These are phyloP conservation scores for Callipepla squamata DNA, from an alignment of 2,113 vertebrate genomes.

Conservation along the genomic window DNA sequence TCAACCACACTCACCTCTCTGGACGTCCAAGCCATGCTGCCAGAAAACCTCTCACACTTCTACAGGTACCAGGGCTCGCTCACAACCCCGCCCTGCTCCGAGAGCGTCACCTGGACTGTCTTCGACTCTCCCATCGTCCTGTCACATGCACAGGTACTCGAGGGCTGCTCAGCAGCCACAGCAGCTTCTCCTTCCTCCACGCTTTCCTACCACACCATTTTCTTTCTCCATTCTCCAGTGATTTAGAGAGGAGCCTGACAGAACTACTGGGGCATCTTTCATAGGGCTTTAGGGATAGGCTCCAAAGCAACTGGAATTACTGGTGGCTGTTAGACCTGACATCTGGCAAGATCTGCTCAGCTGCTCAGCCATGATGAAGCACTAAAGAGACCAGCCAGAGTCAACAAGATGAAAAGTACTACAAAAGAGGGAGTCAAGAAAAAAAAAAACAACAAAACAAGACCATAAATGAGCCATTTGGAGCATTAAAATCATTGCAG, in stretches of 20 bases:
- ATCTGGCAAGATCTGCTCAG: not conserved
- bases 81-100: slow-evolving; percentile 88
- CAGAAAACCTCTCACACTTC: slow-evolving; percentile 86
- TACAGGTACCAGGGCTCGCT: slow-evolving; percentile 89
- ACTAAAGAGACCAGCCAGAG: not conserved
- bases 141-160: slow-evolving; percentile 85
- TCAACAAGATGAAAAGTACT: not conserved
- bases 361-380: not conserved
- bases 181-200: not conserved
- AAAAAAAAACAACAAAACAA: not conserved
- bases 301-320: not conserved
- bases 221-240: not conserved
- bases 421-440: not conserved
- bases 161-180: not conserved
- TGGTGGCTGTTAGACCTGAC: not conserved
- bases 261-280: not conserved
- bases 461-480: not conserved
- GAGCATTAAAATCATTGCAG: not conserved
- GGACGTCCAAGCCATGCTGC: slow-evolving; percentile 87
- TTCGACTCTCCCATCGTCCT: slow-evolving; percentile 85
- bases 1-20: slow-evolving; percentile 77
- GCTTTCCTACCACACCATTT: not conserved
- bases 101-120: slow-evolving; percentile 89
- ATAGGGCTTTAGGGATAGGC: not conserved
- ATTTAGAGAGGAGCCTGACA: not conserved